Percentiles rank a stretch among this genome's conserved stretches.
Evolutionary conservation across 2,797 vertebrate species (phyloP).

Genomic region (Pseudochaenichthys georgianus): DNA sequence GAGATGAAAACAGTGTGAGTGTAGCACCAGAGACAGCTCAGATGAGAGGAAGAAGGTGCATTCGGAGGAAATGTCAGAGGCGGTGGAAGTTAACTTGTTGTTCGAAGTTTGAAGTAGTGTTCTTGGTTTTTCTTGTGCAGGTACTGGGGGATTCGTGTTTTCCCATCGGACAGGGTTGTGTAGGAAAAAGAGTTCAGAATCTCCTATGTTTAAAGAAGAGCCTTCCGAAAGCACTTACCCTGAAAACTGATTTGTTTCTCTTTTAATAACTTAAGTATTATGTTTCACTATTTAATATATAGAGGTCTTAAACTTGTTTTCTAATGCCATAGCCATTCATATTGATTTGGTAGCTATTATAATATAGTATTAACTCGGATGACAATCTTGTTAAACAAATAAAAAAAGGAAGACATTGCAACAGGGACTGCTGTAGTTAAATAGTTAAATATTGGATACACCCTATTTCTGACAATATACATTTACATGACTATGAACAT

Average conservation of each 20-base stretch:
- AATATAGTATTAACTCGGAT: not conserved
- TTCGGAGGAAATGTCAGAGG: slow-evolving; percentile 64
- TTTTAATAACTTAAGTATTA: not conserved
- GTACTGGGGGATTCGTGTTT: slow-evolving; percentile 62
- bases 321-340: no score
- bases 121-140: slow-evolving; percentile 65
- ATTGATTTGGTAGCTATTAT: not conserved
- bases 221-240: slow-evolving; percentile 16
- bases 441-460: no score
- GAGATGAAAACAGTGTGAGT: slow-evolving; percentile 71
- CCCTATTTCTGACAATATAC: not conserved
- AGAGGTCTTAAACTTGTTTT: not conserved
- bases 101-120: slow-evolving; percentile 60
- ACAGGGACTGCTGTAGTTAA: not conserved
- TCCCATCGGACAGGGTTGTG: slow-evolving; percentile 47
- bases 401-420: not conserved
- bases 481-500: not conserved
- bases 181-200: slow-evolving; percentile 51
- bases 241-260: not conserved
- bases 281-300: not conserved
- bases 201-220: slow-evolving; percentile 49
- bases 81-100: slow-evolving; percentile 62
- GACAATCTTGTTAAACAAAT: not conserved
- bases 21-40: slow-evolving; percentile 67
- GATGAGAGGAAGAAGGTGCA: slow-evolving; percentile 65